Evolutionary conservation across 2,888 invertebrate species (phyloP), one percentile per base, ranked within the genome.

Genomic region (Pocota personata): DNA sequence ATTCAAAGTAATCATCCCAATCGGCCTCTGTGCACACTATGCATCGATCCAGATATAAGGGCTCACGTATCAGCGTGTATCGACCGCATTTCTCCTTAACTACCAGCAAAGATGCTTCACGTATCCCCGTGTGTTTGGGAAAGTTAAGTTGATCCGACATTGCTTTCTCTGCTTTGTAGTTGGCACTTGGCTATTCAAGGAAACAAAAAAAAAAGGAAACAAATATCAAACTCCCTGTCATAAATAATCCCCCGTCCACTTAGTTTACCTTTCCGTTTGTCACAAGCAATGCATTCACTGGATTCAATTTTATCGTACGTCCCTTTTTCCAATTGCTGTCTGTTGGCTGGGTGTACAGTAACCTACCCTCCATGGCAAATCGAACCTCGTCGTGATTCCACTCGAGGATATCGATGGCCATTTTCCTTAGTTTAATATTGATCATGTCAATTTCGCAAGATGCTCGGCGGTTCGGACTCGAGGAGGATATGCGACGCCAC

Each of bases 371-470:
- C 93, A 98, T 94, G 88, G 97, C 96, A 92, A 98, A 98, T 91
- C 96, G 95, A 57, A 97, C 97, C 92, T 98, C 98, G 89, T 97
- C 97, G 90, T 97, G 97, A 93, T 96, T 97, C 98, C 98, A 98
- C 90, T 98, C 98, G 88, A 98, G 93, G 4, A 97, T 95, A 91
- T 98, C 98, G 87, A 98, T 96, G 69, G 98, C 98, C 94, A 98
- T 96, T 95, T 98, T 98, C 91, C 97, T 94, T 87, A 98, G 93
- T 92, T 97, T 96, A 88, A 98, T 97, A 91, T 97, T 97, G 88
- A 97, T 97, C 92, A 97, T 95, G 91, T 98, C 97, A 90, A 97
- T 95, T 91, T 97, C 97, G 87, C 96, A 95, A 75, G 96, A 96
- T 7, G 96, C 95, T 88, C 96, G 93, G 88, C 96, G 94, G 71